Percentiles rank a stretch among this genome's conserved stretches.
These are phyloP conservation scores for Parazoanthus swiftii DNA, from an alignment of 92 coral and sea anemone species.

Conservation along the genomic window DNA sequence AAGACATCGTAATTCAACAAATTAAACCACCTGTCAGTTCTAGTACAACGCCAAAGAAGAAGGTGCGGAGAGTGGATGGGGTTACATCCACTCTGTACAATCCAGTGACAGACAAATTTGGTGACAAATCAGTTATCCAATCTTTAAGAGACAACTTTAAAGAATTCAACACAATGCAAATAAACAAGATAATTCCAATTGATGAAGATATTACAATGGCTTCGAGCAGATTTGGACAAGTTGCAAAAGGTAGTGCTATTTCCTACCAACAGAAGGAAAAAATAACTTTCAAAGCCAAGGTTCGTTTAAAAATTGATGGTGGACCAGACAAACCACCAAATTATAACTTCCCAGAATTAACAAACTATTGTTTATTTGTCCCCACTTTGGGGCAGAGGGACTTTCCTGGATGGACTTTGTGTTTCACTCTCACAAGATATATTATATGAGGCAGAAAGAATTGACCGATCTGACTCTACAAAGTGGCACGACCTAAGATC, in stretches of 20 bases:
- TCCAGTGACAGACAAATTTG: conserved; percentile 15
- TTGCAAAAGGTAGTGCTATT: conserved; percentile 28
- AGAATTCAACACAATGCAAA: background rate
- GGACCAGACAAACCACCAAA: conserved; percentile 23
- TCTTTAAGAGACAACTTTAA: conserved; percentile 4
- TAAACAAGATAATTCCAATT: conserved; percentile 20
- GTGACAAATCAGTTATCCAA: background rate
- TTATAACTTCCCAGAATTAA: conserved; percentile 7
- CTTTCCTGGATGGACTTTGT: conserved; percentile 25
- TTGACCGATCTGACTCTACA: background rate
- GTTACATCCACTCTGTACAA: conserved; percentile 46
- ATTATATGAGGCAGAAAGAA: conserved; percentile 19
- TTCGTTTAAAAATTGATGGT: conserved; percentile 22
- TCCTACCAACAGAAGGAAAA: conserved; percentile 28
- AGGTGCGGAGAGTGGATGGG: conserved; percentile 29
- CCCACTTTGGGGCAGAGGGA: conserved; percentile 1
- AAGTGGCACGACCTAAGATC: conserved; percentile 9
- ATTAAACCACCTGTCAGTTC: conserved; percentile 15
- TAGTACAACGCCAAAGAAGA: conserved; percentile 22
- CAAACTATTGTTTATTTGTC: background rate
- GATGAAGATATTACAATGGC: background rate
- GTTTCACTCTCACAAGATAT: conserved; percentile 10
- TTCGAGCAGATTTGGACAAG: background rate
- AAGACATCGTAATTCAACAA: conserved; percentile 37
- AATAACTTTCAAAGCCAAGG: background rate